These are phyloP conservation scores for Saxidomus purpurata DNA, from an alignment of 1,140 invertebrate genomes.

Conservation along the genomic window DNA sequence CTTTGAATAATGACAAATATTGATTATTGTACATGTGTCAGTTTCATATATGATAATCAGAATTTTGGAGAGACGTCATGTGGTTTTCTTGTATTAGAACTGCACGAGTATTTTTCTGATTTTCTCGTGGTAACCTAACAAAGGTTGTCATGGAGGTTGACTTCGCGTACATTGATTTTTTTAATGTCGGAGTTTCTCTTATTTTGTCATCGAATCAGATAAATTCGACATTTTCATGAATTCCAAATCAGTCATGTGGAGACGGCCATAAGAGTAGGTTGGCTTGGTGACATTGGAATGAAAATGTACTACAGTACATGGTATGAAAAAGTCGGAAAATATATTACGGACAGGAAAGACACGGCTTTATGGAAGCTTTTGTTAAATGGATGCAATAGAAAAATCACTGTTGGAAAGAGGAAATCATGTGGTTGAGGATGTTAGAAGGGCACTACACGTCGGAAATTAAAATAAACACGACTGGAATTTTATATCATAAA, in stretches of 20 bases:
- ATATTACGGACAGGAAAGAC: constrained; percentile 2
- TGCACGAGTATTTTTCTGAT: neutral
- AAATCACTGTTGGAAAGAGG: neutral
- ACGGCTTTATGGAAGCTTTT: neutral
- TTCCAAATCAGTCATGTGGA: constrained; percentile 35
- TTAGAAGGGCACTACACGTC: neutral
- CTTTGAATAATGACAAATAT: constrained; percentile 40
- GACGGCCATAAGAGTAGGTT: neutral
- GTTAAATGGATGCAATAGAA: neutral
- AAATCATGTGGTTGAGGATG: neutral
- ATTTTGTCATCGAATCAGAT: constrained; percentile 2
- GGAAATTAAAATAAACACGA: neutral
- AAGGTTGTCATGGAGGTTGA: constrained; percentile 24
- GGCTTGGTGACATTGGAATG: neutral
- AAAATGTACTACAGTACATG: neutral
- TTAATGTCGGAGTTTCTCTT: constrained; percentile 12
- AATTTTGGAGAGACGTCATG: neutral
- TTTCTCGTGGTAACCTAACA: constrained; percentile 35
- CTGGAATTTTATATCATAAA: neutral
- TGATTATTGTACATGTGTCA: constrained; percentile 47
- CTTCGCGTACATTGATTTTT: constrained; percentile 50
- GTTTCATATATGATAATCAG: constrained; percentile 19
- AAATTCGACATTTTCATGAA: constrained; percentile 47
- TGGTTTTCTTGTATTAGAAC: constrained; percentile 10
- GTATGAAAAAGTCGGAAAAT: neutral